These are phyloP conservation scores for Origma solitaria DNA, from an alignment of 2,113 vertebrate genomes.

Conservation along the genomic window DNA sequence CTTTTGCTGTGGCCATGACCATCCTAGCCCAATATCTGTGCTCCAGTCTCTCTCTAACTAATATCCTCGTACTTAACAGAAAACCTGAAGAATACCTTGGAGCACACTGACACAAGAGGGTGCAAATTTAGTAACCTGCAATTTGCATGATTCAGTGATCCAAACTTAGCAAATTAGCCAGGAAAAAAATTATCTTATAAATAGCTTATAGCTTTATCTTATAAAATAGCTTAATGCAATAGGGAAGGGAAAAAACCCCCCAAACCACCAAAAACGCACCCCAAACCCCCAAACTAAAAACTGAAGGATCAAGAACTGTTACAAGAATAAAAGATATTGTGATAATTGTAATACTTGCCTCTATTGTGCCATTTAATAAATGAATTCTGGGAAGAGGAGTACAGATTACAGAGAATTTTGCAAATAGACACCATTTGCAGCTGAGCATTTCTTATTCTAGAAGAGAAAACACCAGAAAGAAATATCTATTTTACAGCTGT, in stretches of 20 bases:
- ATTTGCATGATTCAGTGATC: neutral
- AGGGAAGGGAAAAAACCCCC: neutral
- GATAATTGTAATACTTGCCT: neutral
- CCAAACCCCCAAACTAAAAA: neutral
- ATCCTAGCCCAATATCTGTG: neutral
- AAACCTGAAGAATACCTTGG: neutral
- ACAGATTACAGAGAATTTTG: neutral
- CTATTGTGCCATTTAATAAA: neutral
- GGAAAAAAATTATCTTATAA: neutral
- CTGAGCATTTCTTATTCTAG: neutral
- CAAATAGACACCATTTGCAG: neutral
- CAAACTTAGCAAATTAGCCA: neutral
- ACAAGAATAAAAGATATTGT: neutral
- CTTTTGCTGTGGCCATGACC: neutral
- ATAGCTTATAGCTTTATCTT: neutral
- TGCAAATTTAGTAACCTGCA: neutral
- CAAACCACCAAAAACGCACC: neutral
- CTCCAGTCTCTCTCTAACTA: neutral
- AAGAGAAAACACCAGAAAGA: neutral
- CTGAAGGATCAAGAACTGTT: neutral
- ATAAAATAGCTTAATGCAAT: neutral
- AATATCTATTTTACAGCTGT: neutral
- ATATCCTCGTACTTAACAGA: neutral
- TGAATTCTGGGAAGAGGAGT: neutral
- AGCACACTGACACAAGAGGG: neutral